Percentiles rank a stretch among this genome's conserved stretches.
These are phyloP conservation scores for Chaenocephalus aceratus DNA, from an alignment of 2,113 vertebrate species.

Conservation along the genomic window DNA sequence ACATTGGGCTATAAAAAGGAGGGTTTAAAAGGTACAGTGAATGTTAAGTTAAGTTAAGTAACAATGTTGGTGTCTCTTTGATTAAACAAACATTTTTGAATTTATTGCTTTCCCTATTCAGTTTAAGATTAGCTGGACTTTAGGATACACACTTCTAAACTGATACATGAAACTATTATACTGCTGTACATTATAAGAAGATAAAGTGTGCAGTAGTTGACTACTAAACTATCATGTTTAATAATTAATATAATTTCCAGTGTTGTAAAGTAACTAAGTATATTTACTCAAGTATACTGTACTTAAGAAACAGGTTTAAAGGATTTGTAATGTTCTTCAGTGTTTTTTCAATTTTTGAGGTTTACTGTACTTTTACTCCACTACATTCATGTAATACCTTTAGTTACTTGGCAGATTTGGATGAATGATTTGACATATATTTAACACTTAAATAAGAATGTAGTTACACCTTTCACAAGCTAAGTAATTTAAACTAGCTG, in stretches of 20 bases:
- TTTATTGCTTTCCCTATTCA: background rate
- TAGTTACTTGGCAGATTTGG: too few relatives aligned
- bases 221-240: background rate
- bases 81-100: background rate
- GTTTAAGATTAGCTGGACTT: background rate
- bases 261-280: too few relatives aligned
- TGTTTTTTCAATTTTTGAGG: too few relatives aligned
- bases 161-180: background rate
- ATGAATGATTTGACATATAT: too few relatives aligned
- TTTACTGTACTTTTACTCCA: too few relatives aligned
- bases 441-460: too few relatives aligned
- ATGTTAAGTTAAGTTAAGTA: background rate
- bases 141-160: background rate
- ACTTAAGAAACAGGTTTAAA: background rate
- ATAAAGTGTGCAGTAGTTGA: background rate
- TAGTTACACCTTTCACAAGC: too few relatives aligned
- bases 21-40: background rate
- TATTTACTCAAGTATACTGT: too few relatives aligned
- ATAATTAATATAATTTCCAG: background rate
- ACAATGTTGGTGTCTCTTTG: background rate
- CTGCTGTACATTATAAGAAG: background rate
- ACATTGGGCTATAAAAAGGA: background rate
- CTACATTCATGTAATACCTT: too few relatives aligned
- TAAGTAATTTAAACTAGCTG: too few relatives aligned
- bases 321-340: too few relatives aligned